Evolutionary conservation across 2,113 vertebrate genomes (phyloP).

Genomic region (Ctenodactylus gundi): DNA sequence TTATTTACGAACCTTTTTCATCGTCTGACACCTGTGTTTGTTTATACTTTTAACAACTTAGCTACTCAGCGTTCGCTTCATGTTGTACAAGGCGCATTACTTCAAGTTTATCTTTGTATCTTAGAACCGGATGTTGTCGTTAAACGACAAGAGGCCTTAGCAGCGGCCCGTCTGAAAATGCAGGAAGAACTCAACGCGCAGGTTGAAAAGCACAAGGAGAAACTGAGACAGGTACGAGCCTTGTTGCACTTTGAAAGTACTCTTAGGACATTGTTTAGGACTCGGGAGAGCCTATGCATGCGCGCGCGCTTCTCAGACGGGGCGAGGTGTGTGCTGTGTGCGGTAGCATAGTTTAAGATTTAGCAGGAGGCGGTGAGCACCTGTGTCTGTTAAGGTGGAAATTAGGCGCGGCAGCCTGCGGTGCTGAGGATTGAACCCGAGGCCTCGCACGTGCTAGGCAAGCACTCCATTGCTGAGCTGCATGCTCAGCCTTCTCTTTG

Average conservation of each 20-base stretch:
- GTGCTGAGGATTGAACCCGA: not conserved
- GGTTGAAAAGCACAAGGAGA: conserved; percentile 91
- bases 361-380: too few relatives aligned
- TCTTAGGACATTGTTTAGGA: not conserved
- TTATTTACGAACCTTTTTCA: not conserved
- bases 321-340: too few relatives aligned
- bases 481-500: not conserved
- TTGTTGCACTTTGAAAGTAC: not conserved
- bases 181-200: conserved; percentile 92
- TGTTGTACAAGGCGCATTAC: not conserved
- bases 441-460: not conserved
- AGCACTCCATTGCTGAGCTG: not conserved
- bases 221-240: conserved; percentile 88
- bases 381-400: not conserved
- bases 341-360: too few relatives aligned
- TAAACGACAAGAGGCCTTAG: conserved; percentile 90
- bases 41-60: not conserved
- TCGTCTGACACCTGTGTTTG: not conserved
- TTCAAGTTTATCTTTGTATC: not conserved
- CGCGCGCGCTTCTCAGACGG: too few relatives aligned
- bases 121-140: conserved; percentile 87
- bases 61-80: not conserved
- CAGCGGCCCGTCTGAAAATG: conserved; percentile 91
- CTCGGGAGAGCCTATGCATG: too few relatives aligned
- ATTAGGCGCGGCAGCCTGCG: not conserved